Conservation (phyloP, 2,797 vertebrate genomes). For the Hoplostethus atlanticus region DNA sequence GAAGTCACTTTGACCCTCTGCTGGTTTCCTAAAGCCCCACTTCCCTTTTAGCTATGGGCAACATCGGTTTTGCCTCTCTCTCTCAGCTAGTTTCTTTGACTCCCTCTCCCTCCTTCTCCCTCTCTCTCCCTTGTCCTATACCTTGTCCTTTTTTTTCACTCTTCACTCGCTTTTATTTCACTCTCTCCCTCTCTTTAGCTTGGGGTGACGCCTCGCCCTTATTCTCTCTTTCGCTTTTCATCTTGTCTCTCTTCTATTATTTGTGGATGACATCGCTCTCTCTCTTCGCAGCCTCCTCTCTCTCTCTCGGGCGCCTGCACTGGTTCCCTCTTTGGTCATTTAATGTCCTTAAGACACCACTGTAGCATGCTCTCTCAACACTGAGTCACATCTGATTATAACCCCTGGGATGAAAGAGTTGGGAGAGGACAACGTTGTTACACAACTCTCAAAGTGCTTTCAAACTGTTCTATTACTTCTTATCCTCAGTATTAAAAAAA, state of each 20-base stretch:
- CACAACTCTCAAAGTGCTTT: neutral
- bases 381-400: constrained; percentile 30
- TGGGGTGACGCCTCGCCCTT: constrained; percentile 19
- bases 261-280: constrained; percentile 46
- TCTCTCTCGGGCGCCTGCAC: constrained; percentile 16
- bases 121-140: constrained; percentile 17
- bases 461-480: neutral
- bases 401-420: constrained; percentile 11
- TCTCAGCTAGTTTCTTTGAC: constrained; percentile 46
- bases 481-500: too few relatives aligned
- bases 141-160: constrained; percentile 57
- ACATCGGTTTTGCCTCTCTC: constrained; percentile 58
- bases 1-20: constrained; percentile 72
- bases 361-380: constrained; percentile 30
- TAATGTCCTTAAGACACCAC: constrained; percentile 33
- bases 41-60: constrained; percentile 55
- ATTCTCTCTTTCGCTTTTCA: constrained; percentile 33
- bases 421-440: neutral
- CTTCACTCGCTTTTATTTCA: constrained; percentile 48
- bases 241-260: constrained; percentile 35
- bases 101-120: constrained; percentile 1
- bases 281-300: constrained; percentile 18
- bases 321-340: constrained; percentile 49
- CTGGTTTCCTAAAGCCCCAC: constrained; percentile 53
- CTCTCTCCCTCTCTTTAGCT: constrained; percentile 35